These are phyloP conservation scores for Tetragonisca angustula DNA, from an alignment of 2,888 invertebrate species.

Conservation along the genomic window DNA sequence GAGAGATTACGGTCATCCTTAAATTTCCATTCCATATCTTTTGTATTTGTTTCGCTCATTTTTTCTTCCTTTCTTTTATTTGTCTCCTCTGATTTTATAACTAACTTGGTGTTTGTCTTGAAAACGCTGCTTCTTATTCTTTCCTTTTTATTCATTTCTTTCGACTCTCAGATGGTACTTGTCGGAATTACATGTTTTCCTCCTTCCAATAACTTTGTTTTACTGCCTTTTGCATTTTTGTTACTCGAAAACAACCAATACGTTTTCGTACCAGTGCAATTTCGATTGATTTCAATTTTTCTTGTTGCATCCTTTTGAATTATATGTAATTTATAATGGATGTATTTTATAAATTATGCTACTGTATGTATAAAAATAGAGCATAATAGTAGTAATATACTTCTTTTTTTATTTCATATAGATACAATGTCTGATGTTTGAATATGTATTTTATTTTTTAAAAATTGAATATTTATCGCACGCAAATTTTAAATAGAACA, in stretches of 20 bases:
- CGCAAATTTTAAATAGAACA: background rate
- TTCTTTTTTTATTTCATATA: background rate
- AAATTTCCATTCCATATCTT: background rate
- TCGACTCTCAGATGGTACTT: slow-evolving; percentile 3
- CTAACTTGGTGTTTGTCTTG: background rate
- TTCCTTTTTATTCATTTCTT: slow-evolving; percentile 10
- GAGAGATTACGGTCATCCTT: too few relatives aligned
- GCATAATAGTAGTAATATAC: too few relatives aligned
- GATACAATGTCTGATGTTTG: background rate
- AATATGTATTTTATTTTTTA: background rate
- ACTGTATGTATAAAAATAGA: too few relatives aligned
- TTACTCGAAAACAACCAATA: slow-evolving; percentile 60
- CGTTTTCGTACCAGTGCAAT: slow-evolving; percentile 9
- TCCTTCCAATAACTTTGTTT: slow-evolving; percentile 27
- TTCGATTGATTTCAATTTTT: background rate
- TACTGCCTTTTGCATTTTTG: slow-evolving; percentile 48
- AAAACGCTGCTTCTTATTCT: background rate
- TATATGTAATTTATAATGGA: background rate
- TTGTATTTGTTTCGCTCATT: background rate
- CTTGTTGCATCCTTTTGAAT: background rate
- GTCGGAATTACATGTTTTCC: slow-evolving; percentile 9
- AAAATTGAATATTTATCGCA: background rate
- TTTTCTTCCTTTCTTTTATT: background rate
- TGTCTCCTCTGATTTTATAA: background rate
- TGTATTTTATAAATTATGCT: background rate